A percentile compares a stretch with the other conserved stretches of the same genome.
phyloP scores from a whole-genome alignment of 30 jellyfish, hydroid and myxozoan genomes.

The Cassiopea xamachana region DNA sequence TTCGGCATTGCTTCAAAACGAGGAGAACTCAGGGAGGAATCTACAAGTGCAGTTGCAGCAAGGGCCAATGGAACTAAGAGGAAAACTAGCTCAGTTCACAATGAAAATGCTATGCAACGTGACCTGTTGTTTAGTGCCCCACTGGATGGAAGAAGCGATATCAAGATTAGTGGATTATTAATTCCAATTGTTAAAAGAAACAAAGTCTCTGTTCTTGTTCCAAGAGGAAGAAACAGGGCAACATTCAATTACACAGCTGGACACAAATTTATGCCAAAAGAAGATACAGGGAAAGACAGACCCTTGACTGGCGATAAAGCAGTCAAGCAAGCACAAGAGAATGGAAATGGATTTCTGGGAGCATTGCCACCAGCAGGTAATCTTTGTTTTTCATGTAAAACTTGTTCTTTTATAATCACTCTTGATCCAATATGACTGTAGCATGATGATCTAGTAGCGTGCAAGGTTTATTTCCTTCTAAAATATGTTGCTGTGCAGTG shows the following conservation, averaged over 20 bases:
- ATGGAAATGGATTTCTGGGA: constrained; percentile 31
- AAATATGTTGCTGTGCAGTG: too few relatives aligned
- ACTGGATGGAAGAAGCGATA: neutral
- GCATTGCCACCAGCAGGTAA: constrained; percentile 34
- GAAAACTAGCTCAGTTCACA: neutral
- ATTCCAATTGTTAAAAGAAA: constrained; percentile 37
- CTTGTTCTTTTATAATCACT: neutral
- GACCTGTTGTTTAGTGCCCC: constrained; percentile 35
- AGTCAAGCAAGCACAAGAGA: constrained; percentile 52
- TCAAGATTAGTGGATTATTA: constrained; percentile 15
- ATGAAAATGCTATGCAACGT: constrained; percentile 19
- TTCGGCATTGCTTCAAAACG: constrained; percentile 62
- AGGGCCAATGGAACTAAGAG: neutral
- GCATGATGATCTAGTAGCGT: too few relatives aligned
- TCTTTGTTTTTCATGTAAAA: neutral
- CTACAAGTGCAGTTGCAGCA: neutral
- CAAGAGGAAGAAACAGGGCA: constrained; percentile 66
- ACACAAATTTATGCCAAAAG: constrained; percentile 53
- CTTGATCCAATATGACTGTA: neutral
- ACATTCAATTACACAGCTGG: constrained; percentile 60
- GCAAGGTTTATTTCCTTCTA: too few relatives aligned
- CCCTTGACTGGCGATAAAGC: constrained; percentile 50
- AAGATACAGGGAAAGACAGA: constrained; percentile 38
- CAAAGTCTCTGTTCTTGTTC: constrained; percentile 61
- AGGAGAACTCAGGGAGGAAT: constrained; percentile 8